phyloP scores from a whole-genome alignment of 2,113 vertebrate species.

The Psephotus haematonotus region DNA sequence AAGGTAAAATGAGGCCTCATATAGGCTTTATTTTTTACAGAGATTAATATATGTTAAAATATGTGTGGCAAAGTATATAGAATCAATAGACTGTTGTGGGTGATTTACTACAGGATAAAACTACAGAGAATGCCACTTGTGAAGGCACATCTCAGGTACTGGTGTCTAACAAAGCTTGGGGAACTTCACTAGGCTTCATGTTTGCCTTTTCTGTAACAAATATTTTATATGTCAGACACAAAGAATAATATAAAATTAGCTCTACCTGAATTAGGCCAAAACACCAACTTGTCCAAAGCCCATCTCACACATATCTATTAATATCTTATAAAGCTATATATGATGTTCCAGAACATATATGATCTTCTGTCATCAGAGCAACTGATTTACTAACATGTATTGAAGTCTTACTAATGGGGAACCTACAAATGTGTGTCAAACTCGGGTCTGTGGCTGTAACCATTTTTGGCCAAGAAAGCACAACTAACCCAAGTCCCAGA shows the following conservation, averaged over 20 bases:
- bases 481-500: background rate
- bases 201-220: background rate
- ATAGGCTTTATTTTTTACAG: background rate
- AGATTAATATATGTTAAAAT: background rate
- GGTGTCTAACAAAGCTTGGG: background rate
- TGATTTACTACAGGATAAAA: background rate
- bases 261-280: background rate
- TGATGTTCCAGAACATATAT: background rate
- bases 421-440: background rate
- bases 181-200: rapidly evolving
- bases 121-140: rapidly evolving
- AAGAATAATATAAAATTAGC: background rate
- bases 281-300: background rate
- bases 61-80: background rate
- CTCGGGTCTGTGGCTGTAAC: background rate
- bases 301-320: background rate
- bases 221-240: background rate
- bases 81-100: background rate
- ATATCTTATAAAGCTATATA: background rate
- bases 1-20: background rate
- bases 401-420: background rate
- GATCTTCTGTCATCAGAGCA: background rate
- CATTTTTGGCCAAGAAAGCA: background rate
- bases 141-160: background rate
- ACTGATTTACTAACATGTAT: background rate